These are phyloP conservation scores for Agriopis leucophaearia DNA, from an alignment of 2,888 invertebrate species.

Conservation along the genomic window DNA sequence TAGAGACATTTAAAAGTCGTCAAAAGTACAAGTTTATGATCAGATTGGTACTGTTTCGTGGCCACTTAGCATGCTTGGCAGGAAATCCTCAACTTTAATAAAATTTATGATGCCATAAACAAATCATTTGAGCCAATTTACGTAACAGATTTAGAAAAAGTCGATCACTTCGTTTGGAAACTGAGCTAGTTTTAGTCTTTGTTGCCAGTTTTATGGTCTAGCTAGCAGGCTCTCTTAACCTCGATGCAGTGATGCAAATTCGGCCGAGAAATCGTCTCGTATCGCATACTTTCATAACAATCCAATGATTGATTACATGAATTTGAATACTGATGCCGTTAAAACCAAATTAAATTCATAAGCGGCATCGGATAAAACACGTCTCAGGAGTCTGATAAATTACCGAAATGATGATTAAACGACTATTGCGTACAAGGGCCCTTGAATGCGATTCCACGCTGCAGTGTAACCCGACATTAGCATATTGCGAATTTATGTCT, in stretches of 20 bases:
- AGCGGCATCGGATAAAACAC: constrained; percentile 80
- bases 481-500: constrained; percentile 55
- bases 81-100: constrained; percentile 43
- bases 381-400: constrained; percentile 78
- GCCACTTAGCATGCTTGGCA: constrained; percentile 33
- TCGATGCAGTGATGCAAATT: constrained; percentile 80
- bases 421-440: constrained; percentile 66
- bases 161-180: constrained; percentile 38
- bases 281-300: constrained; percentile 85
- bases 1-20: constrained; percentile 8
- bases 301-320: constrained; percentile 84
- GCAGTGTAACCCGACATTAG: constrained; percentile 56
- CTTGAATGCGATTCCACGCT: constrained; percentile 48
- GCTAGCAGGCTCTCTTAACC: constrained; percentile 64
- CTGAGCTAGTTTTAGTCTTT: constrained; percentile 35
- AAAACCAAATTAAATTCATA: constrained; percentile 83
- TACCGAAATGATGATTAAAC: constrained; percentile 78
- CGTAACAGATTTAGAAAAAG: constrained; percentile 39
- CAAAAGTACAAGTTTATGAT: constrained; percentile 22
- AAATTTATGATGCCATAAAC: constrained; percentile 39
- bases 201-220: constrained; percentile 47
- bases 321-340: constrained; percentile 82
- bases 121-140: constrained; percentile 40
- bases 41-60: constrained; percentile 21
- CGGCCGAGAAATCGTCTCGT: constrained; percentile 79